Conservation (phyloP, 1,140 invertebrate genomes). For the Lasaia peninsularis region DNA sequence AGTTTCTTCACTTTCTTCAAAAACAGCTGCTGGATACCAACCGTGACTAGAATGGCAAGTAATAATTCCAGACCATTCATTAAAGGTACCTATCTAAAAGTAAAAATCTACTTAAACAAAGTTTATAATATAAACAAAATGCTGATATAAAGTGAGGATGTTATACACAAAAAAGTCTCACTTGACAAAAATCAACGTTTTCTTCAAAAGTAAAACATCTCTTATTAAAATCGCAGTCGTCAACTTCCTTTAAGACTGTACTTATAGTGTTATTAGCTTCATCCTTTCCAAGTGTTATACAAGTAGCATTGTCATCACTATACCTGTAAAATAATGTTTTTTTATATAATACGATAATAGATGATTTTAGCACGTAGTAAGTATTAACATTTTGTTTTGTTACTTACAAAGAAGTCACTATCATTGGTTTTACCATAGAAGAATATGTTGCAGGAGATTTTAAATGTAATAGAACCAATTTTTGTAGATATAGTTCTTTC, state of each 20-base stretch:
- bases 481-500: constrained; percentile 71
- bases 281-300: constrained; percentile 76
- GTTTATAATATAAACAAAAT: constrained; percentile 11
- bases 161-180: constrained; percentile 35
- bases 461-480: constrained; percentile 80
- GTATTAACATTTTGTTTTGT: too few relatives aligned
- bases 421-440: constrained; percentile 80
- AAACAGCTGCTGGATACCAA: constrained; percentile 81
- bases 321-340: constrained; percentile 30
- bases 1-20: constrained; percentile 68
- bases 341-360: neutral
- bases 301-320: constrained; percentile 61
- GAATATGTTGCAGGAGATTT: constrained; percentile 76
- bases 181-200: constrained; percentile 52
- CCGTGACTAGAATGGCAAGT: constrained; percentile 78
- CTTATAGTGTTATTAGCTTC: constrained; percentile 53
- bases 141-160: neutral
- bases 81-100: constrained; percentile 18
- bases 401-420: constrained; percentile 67
- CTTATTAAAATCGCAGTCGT: constrained; percentile 72
- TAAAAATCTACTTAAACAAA: constrained; percentile 3
- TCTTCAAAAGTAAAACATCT: constrained; percentile 75
- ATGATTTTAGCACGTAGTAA: too few relatives aligned
- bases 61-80: constrained; percentile 79
- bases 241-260: constrained; percentile 66